phyloP scores from a whole-genome alignment of 2,797 vertebrate genomes.

The Siniperca undulata region DNA sequence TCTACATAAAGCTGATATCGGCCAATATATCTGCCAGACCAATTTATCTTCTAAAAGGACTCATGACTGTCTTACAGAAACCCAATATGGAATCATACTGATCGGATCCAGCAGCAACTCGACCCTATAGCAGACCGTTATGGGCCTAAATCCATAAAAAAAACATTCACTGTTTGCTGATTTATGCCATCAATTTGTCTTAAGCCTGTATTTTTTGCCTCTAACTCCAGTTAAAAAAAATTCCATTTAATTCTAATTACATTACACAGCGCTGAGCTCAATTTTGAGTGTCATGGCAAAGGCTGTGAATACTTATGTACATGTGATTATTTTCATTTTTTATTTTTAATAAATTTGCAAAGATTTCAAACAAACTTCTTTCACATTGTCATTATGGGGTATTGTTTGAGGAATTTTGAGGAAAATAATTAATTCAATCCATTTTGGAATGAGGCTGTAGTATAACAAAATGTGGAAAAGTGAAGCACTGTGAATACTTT shows the following conservation, averaged over 20 bases:
- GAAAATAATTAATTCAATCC: too few relatives aligned
- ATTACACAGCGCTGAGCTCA: neutral
- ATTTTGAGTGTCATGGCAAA: too few relatives aligned
- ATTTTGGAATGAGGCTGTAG: too few relatives aligned
- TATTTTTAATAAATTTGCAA: too few relatives aligned
- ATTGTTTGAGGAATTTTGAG: too few relatives aligned
- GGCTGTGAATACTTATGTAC: too few relatives aligned
- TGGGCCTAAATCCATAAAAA: neutral
- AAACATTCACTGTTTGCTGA: neutral
- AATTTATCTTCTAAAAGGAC: neutral
- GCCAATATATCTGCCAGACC: neutral
- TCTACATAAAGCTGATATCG: neutral
- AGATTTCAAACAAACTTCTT: too few relatives aligned
- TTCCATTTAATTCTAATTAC: slow-evolving; percentile 12
- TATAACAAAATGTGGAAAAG: too few relatives aligned
- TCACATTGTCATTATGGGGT: too few relatives aligned
- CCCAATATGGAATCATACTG: neutral
- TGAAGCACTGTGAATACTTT: too few relatives aligned
- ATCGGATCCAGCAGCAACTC: neutral
- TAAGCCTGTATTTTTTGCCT: slow-evolving; percentile 4
- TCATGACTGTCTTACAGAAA: neutral
- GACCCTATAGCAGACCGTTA: neutral
- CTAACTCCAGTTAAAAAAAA: neutral
- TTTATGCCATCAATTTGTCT: neutral
- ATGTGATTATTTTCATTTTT: too few relatives aligned